Conservation (phyloP, 2,888 invertebrate genomes). For the Nebria salina region DNA sequence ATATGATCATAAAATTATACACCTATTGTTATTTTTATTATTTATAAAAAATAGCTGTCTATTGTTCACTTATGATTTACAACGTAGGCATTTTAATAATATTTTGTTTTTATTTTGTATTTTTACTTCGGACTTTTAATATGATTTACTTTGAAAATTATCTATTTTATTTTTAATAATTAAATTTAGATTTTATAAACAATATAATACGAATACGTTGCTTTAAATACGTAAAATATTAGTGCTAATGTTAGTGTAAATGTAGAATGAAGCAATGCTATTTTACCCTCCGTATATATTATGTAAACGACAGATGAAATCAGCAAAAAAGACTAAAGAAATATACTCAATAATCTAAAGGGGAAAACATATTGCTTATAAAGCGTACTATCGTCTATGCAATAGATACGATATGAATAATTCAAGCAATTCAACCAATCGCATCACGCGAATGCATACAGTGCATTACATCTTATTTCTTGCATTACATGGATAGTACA, state of each 20-base stretch:
- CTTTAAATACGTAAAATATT: too few relatives aligned
- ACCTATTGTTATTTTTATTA: not conserved
- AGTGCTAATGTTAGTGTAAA: too few relatives aligned
- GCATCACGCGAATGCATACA: constrained; percentile 3
- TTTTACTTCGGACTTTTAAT: too few relatives aligned
- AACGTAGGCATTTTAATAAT: not conserved
- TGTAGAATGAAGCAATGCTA: not conserved
- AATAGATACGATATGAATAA: constrained; percentile 14
- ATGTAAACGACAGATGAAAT: not conserved
- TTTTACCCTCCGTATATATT: not conserved
- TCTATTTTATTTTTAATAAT: too few relatives aligned
- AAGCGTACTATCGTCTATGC: not conserved
- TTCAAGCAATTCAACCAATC: constrained; percentile 10
- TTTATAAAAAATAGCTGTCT: not conserved
- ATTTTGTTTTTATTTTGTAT: not conserved
- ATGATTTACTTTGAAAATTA: too few relatives aligned
- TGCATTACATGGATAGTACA: not conserved
- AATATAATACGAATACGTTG: too few relatives aligned
- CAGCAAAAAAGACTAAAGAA: not conserved
- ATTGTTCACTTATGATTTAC: not conserved
- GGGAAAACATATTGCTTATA: constrained; percentile 6
- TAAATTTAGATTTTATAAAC: too few relatives aligned
- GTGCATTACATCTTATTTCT: constrained; percentile 8
- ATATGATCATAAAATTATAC: not conserved
- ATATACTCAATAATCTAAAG: not conserved